Evolutionary conservation across 2,113 vertebrate species (phyloP).

Genomic region (Excalfactoria chinensis): DNA sequence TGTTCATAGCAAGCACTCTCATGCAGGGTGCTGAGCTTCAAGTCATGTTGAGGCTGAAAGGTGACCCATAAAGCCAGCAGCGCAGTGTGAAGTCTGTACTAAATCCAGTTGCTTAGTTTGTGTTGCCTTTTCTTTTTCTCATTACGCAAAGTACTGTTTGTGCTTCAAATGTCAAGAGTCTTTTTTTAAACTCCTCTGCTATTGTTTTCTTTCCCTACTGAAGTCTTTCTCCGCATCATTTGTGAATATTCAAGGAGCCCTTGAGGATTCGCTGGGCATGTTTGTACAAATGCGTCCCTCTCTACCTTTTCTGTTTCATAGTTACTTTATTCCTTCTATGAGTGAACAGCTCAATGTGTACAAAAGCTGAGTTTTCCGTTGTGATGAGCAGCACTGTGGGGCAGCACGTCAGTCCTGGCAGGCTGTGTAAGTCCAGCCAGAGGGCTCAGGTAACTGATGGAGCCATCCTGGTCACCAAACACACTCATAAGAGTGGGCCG

Average conservation of each 20-base stretch:
- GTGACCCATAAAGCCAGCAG: not conserved
- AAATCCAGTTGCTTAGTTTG: not conserved
- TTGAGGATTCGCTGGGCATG: not conserved
- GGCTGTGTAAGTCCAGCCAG: too few relatives aligned
- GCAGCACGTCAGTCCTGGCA: too few relatives aligned
- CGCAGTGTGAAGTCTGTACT: not conserved
- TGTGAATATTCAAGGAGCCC: not conserved
- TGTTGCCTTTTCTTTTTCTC: not conserved
- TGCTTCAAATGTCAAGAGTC: not conserved
- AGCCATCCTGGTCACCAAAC: not conserved
- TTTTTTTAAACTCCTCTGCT: not conserved
- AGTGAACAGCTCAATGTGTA: not conserved
- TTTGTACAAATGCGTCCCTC: not conserved
- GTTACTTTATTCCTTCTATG: too few relatives aligned
- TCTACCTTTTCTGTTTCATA: not conserved
- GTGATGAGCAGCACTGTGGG: not conserved
- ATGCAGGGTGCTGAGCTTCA: not conserved
- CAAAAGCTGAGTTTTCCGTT: not conserved
- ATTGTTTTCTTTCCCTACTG: slow-evolving; percentile 13
- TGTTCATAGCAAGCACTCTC: rapidly evolving
- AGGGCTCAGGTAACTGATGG: not conserved
- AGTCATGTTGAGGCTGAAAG: not conserved
- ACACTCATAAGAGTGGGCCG: not conserved
- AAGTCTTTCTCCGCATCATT: not conserved
- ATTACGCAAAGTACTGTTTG: not conserved